A percentile compares a stretch with the other conserved stretches of the same genome.
Evolutionary conservation across 2,113 vertebrate genomes (phyloP).

Genomic region (Erpornis zantholeuca): DNA sequence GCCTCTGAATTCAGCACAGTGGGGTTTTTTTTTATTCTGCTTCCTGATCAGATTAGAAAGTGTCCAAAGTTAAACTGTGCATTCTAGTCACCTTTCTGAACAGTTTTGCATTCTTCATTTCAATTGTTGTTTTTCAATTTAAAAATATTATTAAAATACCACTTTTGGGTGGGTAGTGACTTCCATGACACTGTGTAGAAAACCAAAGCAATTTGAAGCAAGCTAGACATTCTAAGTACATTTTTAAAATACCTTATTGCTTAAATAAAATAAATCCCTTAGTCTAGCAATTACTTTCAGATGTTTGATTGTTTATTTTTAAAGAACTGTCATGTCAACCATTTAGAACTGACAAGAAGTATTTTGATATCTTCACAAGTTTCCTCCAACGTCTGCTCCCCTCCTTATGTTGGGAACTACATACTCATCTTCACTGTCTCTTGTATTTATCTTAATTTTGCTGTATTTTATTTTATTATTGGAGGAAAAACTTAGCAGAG

Average conservation of each 20-base stretch:
- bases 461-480: slow-evolving; percentile 34
- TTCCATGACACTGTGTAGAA: neutral
- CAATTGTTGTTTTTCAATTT: neutral
- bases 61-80: neutral
- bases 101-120: neutral
- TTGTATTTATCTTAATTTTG: slow-evolving; percentile 27
- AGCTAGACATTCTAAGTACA: slow-evolving; percentile 22
- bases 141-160: slow-evolving; percentile 28
- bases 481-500: slow-evolving; percentile 3
- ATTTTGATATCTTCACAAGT: neutral
- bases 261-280: slow-evolving; percentile 58
- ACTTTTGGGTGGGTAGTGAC: slow-evolving; percentile 10
- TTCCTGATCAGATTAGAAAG: neutral
- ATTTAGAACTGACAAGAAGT: neutral
- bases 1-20: neutral
- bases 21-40: neutral
- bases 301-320: slow-evolving; percentile 51
- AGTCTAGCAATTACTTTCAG: slow-evolving; percentile 54
- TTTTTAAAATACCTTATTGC: slow-evolving; percentile 62
- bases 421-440: neutral
- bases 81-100: neutral
- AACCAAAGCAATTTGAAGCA: slow-evolving; percentile 13
- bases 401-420: neutral
- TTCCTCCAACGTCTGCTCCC: neutral
- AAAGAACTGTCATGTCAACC: slow-evolving; percentile 4